A percentile compares a stretch with the other conserved stretches of the same genome.
These are phyloP conservation scores for Takifugu ocellatus DNA, from an alignment of 2,797 vertebrate genomes.

Conservation along the genomic window DNA sequence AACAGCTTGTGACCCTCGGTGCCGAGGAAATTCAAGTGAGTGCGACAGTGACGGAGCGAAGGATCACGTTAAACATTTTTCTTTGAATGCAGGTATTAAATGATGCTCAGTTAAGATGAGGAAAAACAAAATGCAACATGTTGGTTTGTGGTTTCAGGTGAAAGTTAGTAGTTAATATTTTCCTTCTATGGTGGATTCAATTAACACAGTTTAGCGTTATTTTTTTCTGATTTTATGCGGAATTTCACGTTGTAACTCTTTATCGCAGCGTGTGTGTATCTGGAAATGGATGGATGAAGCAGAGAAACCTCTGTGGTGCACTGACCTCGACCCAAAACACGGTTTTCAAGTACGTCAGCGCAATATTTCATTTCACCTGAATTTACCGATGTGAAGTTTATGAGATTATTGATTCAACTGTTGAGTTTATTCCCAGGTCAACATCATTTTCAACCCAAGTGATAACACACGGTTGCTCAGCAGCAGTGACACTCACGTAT, in stretches of 20 bases:
- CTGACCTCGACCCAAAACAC: constrained; percentile 71
- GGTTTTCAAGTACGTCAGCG: constrained; percentile 81
- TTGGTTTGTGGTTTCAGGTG: too few relatives aligned
- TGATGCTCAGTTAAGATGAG: too few relatives aligned
- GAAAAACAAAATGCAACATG: too few relatives aligned
- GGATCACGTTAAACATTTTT: neutral
- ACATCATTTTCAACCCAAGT: constrained; percentile 81
- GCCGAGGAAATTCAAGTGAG: constrained; percentile 80
- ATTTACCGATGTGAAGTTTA: neutral
- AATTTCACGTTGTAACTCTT: constrained; percentile 2
- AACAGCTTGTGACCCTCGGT: constrained; percentile 84
- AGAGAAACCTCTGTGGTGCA: constrained; percentile 70
- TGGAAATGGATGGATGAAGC: constrained; percentile 88
- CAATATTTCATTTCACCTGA: neutral
- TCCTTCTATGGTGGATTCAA: neutral
- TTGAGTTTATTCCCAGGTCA: constrained; percentile 69
- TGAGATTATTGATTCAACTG: constrained; percentile 2
- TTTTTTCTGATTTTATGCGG: neutral
- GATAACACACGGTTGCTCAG: constrained; percentile 83
- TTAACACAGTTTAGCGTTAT: neutral
- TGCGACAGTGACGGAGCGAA: constrained; percentile 9
- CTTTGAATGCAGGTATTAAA: too few relatives aligned
- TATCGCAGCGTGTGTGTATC: constrained; percentile 79
- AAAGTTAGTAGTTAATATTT: too few relatives aligned
- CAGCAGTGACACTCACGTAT: constrained; percentile 77